phyloP scores from a whole-genome alignment of 2,113 vertebrate genomes.

The Pteruthius melanotis region DNA sequence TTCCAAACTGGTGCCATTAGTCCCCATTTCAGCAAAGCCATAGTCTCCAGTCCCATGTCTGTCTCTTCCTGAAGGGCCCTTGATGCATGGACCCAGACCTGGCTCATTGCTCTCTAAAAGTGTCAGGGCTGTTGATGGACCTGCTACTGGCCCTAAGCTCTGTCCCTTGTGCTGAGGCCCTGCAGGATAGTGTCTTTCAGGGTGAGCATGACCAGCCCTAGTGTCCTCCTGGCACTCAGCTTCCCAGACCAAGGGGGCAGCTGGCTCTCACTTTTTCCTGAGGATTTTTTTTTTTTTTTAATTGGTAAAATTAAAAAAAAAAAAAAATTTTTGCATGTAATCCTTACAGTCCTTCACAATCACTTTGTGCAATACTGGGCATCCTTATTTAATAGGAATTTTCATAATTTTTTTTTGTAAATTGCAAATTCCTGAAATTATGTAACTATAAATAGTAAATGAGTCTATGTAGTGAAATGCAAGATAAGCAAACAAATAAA shows the following conservation, averaged over 20 bases:
- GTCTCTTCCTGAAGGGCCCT: not conserved
- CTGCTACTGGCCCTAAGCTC: not conserved
- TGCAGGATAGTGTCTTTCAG: not conserved
- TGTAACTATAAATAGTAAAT: not conserved
- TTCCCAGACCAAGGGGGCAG: not conserved
- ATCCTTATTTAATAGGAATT: not conserved
- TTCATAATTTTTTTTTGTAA: not conserved
- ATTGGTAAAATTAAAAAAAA: no score
- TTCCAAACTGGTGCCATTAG: not conserved
- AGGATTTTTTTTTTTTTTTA: not conserved
- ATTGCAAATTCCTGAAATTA: not conserved
- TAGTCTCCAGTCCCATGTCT: not conserved
- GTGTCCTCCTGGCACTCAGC: rapidly evolving
- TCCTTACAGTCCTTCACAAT: not conserved
- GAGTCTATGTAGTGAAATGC: not conserved
- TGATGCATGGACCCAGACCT: not conserved
- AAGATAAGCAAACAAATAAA: not conserved
- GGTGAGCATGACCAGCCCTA: not conserved
- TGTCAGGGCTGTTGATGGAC: not conserved
- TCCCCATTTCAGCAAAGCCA: rapidly evolving
- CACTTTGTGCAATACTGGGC: not conserved
- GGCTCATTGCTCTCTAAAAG: not conserved
- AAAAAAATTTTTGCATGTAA: not conserved
- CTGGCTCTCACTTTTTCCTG: not conserved
- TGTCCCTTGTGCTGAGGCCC: not conserved